phyloP scores from a whole-genome alignment of 1,140 invertebrate genomes.

The Orchestia grillus region DNA sequence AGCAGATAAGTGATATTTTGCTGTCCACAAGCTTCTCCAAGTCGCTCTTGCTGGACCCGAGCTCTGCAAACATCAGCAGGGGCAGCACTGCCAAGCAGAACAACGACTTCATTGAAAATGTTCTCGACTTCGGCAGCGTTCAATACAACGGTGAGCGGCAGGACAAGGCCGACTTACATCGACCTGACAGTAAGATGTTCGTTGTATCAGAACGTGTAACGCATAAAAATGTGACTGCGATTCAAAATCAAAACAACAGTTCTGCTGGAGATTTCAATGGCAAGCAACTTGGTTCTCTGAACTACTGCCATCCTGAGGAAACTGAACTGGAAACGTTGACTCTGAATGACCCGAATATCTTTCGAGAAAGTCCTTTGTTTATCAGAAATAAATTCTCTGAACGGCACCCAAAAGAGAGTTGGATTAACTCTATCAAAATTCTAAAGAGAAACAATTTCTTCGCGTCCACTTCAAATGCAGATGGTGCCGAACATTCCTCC shows the following conservation, averaged over 20 bases:
- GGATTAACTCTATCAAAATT: slow-evolving; percentile 4
- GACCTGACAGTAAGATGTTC: background rate
- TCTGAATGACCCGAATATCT: background rate
- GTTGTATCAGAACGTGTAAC: background rate
- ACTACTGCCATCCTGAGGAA: background rate
- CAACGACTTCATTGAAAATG: slow-evolving; percentile 35
- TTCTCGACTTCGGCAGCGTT: background rate
- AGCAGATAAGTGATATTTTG: slow-evolving; percentile 12
- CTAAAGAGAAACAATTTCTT: background rate
- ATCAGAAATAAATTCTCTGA: slow-evolving; percentile 19
- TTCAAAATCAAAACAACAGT: background rate
- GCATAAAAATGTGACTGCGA: background rate
- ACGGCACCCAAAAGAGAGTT: background rate
- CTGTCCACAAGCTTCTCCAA: background rate
- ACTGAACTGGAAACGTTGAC: slow-evolving; percentile 1
- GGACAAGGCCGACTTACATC: background rate
- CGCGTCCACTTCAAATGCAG: background rate
- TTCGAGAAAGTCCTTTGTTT: slow-evolving; percentile 30
- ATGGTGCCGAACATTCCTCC: background rate
- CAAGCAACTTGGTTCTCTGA: background rate
- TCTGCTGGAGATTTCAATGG: background rate
- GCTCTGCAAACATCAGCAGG: background rate
- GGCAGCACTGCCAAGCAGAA: background rate
- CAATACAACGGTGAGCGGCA: background rate
- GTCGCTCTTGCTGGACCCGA: background rate